These are phyloP conservation scores for Rhynchophorus ferrugineus DNA, from an alignment of 1,140 invertebrate species.

Conservation along the genomic window DNA sequence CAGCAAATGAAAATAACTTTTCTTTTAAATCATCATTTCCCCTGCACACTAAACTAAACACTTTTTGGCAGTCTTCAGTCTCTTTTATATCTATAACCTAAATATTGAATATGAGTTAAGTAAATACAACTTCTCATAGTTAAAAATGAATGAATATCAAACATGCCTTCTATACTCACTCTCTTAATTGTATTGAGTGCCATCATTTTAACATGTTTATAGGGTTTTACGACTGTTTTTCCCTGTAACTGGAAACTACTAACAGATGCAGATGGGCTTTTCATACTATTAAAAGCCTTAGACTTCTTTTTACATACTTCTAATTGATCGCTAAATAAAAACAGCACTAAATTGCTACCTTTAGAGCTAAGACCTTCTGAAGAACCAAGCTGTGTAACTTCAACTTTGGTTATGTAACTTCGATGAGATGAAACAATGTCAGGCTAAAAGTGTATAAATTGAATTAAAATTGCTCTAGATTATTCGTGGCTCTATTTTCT, in stretches of 20 bases:
- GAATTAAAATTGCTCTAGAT: constrained; percentile 13
- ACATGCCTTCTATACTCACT: too few relatives aligned
- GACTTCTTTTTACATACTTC: constrained; percentile 86
- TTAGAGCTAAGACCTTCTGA: constrained; percentile 72
- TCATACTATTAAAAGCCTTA: constrained; percentile 61
- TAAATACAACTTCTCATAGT: neutral
- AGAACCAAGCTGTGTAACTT: constrained; percentile 74
- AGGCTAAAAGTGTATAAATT: constrained; percentile 49
- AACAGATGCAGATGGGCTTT: constrained; percentile 47
- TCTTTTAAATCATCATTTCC: constrained; percentile 80
- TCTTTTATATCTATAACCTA: constrained; percentile 71
- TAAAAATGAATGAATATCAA: too few relatives aligned
- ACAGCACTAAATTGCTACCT: constrained; percentile 80
- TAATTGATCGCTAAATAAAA: constrained; percentile 88
- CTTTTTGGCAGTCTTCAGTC: constrained; percentile 80
- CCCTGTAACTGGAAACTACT: constrained; percentile 22
- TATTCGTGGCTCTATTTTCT: constrained; percentile 31
- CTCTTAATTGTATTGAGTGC: constrained; percentile 79
- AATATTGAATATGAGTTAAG: too few relatives aligned
- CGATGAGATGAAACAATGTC: constrained; percentile 87
- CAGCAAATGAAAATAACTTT: constrained; percentile 78
- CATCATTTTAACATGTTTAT: constrained; percentile 86
- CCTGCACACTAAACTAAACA: constrained; percentile 80
- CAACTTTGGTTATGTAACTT: constrained; percentile 76
- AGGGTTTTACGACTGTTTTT: constrained; percentile 55